A percentile compares a stretch with the other conserved stretches of the same genome.
Evolutionary conservation across 2,888 invertebrate genomes (phyloP).

Genomic region (Diplolepis rosae): DNA sequence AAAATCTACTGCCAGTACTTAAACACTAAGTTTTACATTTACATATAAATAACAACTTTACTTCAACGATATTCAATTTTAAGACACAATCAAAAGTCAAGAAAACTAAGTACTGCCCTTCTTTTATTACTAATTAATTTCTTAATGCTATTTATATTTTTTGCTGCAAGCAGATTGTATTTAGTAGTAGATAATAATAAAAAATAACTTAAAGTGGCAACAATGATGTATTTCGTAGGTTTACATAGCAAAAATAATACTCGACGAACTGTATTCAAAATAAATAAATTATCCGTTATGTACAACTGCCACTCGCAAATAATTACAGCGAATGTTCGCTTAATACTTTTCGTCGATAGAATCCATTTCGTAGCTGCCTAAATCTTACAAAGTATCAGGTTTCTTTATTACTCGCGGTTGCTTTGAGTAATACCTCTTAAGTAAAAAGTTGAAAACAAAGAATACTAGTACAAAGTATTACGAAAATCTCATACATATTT

Average conservation of each 20-base stretch:
- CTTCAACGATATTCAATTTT: neutral
- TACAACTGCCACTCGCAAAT: neutral
- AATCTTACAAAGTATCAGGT: neutral
- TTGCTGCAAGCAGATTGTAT: neutral
- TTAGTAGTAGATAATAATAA: neutral
- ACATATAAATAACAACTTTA: neutral
- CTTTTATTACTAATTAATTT: neutral
- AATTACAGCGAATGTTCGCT: neutral
- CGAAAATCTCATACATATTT: neutral
- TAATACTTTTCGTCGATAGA: slow-evolving; percentile 6
- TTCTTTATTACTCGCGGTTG: neutral
- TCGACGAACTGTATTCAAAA: slow-evolving; percentile 5
- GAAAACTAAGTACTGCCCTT: neutral
- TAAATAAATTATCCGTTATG: slow-evolving; percentile 24
- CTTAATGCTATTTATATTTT: neutral
- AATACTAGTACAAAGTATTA: neutral
- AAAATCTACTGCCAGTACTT: neutral
- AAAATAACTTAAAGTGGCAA: slow-evolving; percentile 6
- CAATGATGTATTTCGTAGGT: neutral
- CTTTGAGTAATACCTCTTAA: neutral
- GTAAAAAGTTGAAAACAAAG: neutral
- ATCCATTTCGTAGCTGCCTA: neutral
- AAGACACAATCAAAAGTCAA: neutral
- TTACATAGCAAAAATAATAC: slow-evolving; percentile 24
- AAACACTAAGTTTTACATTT: neutral